These are phyloP conservation scores for Hydrolagus affinis DNA, from an alignment of 2,113 vertebrate species.

Conservation along the genomic window DNA sequence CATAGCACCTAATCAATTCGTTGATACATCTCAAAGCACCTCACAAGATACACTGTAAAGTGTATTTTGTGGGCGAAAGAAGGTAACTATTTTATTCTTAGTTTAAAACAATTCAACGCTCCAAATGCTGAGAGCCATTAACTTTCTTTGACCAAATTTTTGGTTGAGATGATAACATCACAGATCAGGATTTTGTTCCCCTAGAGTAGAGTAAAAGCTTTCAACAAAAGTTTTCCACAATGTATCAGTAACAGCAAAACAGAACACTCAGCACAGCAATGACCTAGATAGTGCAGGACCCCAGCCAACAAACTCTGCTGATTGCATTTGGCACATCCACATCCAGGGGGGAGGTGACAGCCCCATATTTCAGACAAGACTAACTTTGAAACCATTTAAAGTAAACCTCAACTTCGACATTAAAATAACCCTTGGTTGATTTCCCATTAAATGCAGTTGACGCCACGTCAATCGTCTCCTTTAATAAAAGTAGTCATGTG, in stretches of 20 bases:
- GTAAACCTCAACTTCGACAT: not conserved
- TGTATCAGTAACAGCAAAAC: not conserved
- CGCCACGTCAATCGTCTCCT: not conserved
- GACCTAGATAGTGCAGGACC: no score
- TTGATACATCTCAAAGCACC: no score
- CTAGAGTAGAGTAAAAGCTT: not conserved
- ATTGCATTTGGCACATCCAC: not conserved
- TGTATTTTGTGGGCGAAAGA: no score
- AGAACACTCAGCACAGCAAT: no score
- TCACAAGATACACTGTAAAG: no score
- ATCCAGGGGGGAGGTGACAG: not conserved
- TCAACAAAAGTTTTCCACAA: not conserved
- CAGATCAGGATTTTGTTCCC: no score
- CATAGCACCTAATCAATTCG: no score
- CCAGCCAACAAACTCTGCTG: not conserved
- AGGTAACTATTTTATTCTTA: no score
- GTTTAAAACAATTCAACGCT: no score
- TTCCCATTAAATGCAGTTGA: not conserved
- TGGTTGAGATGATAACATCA: no score
- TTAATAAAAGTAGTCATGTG: not conserved
- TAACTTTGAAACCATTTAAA: constrained; percentile 10
- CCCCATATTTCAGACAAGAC: not conserved
- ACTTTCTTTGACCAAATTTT: no score
- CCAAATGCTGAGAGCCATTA: no score
- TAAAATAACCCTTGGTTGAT: not conserved